These are phyloP conservation scores for Miichthys miiuy DNA, from an alignment of 2,797 vertebrate species.

Conservation along the genomic window DNA sequence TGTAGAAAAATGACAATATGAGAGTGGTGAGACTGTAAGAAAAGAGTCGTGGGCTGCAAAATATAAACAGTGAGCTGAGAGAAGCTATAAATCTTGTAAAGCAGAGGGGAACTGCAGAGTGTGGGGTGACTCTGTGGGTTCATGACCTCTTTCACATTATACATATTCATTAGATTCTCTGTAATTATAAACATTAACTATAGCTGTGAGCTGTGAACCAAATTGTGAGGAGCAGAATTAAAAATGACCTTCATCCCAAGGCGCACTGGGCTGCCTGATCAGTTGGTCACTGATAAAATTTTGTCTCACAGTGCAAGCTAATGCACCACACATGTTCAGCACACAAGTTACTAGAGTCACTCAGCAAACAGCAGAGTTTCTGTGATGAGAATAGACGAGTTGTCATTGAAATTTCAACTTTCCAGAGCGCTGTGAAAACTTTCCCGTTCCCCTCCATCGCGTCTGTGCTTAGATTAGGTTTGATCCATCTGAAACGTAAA, in stretches of 20 bases:
- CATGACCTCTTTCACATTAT: too few relatives aligned
- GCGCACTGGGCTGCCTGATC: background rate
- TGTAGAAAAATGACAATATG: too few relatives aligned
- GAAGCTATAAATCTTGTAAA: too few relatives aligned
- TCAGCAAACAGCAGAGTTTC: constrained; percentile 1
- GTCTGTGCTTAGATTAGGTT: constrained; percentile 35
- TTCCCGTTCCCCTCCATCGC: constrained; percentile 16
- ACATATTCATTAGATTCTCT: too few relatives aligned
- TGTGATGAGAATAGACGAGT: background rate
- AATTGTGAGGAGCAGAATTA: background rate
- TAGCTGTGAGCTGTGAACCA: too few relatives aligned
- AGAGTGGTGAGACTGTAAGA: too few relatives aligned
- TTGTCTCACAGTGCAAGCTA: background rate
- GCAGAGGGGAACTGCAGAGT: too few relatives aligned
- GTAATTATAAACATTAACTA: too few relatives aligned
- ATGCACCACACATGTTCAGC: background rate
- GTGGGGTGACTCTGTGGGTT: too few relatives aligned
- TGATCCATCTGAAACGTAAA: constrained; percentile 56
- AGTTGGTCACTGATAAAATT: background rate
- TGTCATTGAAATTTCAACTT: constrained; percentile 1
- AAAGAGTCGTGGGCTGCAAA: too few relatives aligned
- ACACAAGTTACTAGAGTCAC: background rate
- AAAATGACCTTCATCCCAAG: background rate
- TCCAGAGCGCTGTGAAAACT: constrained; percentile 3
- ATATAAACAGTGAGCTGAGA: too few relatives aligned